phyloP scores from a whole-genome alignment of 2,113 vertebrate genomes.

The Gallinago media region DNA sequence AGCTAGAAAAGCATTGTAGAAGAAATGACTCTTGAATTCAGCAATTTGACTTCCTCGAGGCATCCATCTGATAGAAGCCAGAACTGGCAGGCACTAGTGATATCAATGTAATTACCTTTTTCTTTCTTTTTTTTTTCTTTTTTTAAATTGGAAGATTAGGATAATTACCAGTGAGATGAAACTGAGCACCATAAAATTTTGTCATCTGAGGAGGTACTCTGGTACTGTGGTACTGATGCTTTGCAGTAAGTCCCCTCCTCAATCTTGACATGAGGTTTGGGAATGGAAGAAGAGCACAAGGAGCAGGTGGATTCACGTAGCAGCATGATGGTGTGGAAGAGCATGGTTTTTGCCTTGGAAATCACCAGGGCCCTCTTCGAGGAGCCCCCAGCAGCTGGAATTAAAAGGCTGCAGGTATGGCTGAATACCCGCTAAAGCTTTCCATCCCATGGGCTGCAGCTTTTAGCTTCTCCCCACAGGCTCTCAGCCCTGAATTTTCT shows the following conservation, averaged over 20 bases:
- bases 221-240: background rate
- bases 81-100: background rate
- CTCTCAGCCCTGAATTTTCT: background rate
- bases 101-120: background rate
- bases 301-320: rapidly evolving
- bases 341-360: too few species aligned
- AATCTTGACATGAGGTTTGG: background rate
- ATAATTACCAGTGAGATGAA: background rate
- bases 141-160: too few species aligned
- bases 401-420: background rate
- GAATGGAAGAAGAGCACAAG: background rate
- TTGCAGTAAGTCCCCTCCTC: background rate
- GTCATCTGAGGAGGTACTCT: background rate
- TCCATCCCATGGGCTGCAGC: background rate
- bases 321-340: rapidly evolving
- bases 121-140: too few species aligned
- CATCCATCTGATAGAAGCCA: background rate
- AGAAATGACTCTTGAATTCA: background rate
- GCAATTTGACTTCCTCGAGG: background rate
- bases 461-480: background rate
- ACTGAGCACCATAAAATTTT: background rate
- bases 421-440: background rate
- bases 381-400: background rate
- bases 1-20: background rate
- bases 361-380: background rate